Evolutionary conservation across 1,140 invertebrate genomes (phyloP), one percentile per base, ranked within the genome.

Genomic region (Hylyphantes graminicola): DNA sequence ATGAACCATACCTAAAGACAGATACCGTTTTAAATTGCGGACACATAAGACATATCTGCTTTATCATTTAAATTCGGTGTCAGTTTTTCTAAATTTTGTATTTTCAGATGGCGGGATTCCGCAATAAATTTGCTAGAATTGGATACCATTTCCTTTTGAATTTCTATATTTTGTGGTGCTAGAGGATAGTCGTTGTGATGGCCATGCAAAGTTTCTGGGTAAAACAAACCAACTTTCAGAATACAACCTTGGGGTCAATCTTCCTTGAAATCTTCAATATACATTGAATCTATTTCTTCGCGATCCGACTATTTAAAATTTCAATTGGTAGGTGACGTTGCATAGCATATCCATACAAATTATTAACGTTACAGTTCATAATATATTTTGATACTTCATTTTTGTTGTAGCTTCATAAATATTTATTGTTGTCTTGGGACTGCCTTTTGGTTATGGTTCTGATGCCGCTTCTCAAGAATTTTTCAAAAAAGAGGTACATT

Each of bases 1-100:
- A n/a, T n/a, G 80, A 76, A 86, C 74, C 11, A 87, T 77, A 53
- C 88, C 86, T 12, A 89, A 54, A 19, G 84, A 76, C 21, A 86
- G 87, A 87, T 88, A 90, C 87, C 91, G 90, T 88, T 91, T 87
- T 59, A 92, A 88, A 87, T 90, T 90, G 85, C 86, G 77, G 88
- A 91, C 91, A 88, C 92, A 91, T 61, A 92, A 88, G 63, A 90
- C 86, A 88, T 92, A 92, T 53, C 90, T 90, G 80, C 85, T 61
- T 86, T 87, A 73, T 77, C 19, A 10, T 64, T 10, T 53, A 86
- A 78, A 86, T 73, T 81, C 0, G 55, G 73, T 11, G 67, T 12
- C 17, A 87, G 50, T 78, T 83, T 87, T 63, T 54, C 54, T 0
- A n/a, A n/a, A 50, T 1, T 50, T 13, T 17, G 11, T 35, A 50